Percentiles rank a stretch among this genome's conserved stretches.
Conservation (phyloP, 2,888 invertebrate genomes). For the Tortricodes alternella region DNA sequence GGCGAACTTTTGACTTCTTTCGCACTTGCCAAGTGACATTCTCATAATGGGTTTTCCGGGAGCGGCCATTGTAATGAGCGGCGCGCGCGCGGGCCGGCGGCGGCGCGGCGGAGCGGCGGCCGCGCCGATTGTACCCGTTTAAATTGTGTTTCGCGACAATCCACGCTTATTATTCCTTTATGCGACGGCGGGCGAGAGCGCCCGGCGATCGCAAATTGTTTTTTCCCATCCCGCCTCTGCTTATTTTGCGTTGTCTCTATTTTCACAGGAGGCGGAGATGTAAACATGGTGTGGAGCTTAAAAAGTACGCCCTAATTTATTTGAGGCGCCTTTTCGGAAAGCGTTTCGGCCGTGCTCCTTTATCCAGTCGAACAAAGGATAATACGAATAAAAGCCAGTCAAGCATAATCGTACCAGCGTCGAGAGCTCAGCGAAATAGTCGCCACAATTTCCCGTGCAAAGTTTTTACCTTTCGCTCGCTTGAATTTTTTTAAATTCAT, state of each 20-base stretch:
- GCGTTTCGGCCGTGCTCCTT: constrained; percentile 65
- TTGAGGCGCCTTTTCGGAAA: constrained; percentile 66
- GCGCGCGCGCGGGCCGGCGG: constrained; percentile 39
- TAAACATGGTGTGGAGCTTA: constrained; percentile 61
- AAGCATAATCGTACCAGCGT: constrained; percentile 66
- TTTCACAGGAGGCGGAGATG: constrained; percentile 57
- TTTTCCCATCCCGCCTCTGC: constrained; percentile 54
- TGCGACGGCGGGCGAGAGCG: constrained; percentile 41
- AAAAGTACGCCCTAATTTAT: constrained; percentile 72
- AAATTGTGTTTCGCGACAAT: constrained; percentile 71
- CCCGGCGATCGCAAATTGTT: constrained; percentile 53
- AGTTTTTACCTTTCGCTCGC: constrained; percentile 61
- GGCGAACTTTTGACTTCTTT: constrained; percentile 75
- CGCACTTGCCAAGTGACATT: constrained; percentile 68
- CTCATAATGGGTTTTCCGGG: constrained; percentile 66
- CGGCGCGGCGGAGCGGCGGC: constrained; percentile 39
- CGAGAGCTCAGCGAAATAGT: constrained; percentile 63
- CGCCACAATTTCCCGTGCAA: constrained; percentile 64
- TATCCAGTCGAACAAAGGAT: constrained; percentile 73
- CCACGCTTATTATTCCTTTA: constrained; percentile 69
- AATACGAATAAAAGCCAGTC: constrained; percentile 73
- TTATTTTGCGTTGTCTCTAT: constrained; percentile 60
- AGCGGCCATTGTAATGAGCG: constrained; percentile 52
- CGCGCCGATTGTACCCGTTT: constrained; percentile 69
- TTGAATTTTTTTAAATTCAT: constrained; percentile 59